Base-by-base conservation (phyloP, 2,113 vertebrate species). In the Himantopus leucocephalus region DNA sequence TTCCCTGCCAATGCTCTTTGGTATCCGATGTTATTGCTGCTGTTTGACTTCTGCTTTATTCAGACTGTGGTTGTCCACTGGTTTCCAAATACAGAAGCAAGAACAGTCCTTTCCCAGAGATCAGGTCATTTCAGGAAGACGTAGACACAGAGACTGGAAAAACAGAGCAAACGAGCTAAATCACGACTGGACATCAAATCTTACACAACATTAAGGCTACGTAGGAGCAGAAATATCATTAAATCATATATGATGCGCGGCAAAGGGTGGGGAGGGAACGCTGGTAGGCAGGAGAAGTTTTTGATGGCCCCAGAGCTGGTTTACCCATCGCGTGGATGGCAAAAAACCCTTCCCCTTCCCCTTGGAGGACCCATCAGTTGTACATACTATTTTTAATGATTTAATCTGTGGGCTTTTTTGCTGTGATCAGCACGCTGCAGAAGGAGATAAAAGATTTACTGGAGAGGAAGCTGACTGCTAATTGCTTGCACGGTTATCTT, bases 231-330 rank as follows among this genome's bases (percentile, higher is more conserved):
- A 60, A 48, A 2, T 10, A 11, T 8, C 20, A 27, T n/a, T 45
- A 58, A n/a, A 71, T 72, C 32, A 8, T 7, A 10, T 48, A 9
- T 27, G 19, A 23, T 6, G 12, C 23, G 1, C 17, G 22, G 27
- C 14, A 84, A 52, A 79, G 34, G 9, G 19, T 50, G 62, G 37
- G 35, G 9, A 39, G 53, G 35, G 35, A 45, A 34, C 2, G 8
- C 20, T 39, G 41, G 17, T 3, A 8, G 20, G 6, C 55, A 29
- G 55, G 43, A 56, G 50, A 67, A 84, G 67, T 17, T 32, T 50
- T 58, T 70, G 20, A 26, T 0, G 0, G 12, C 26, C 19, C n/a
- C 35, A 45, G 68, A 75, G 48, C 12, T 2, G 0, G 13, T 55
- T 68, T 68, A 15, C 9, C 17, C 30, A 5, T 16, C 0, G 1